Evolutionary conservation across 1,140 invertebrate genomes (phyloP), one percentile per base, ranked within the genome.

Genomic region (Papilio dardanus): DNA sequence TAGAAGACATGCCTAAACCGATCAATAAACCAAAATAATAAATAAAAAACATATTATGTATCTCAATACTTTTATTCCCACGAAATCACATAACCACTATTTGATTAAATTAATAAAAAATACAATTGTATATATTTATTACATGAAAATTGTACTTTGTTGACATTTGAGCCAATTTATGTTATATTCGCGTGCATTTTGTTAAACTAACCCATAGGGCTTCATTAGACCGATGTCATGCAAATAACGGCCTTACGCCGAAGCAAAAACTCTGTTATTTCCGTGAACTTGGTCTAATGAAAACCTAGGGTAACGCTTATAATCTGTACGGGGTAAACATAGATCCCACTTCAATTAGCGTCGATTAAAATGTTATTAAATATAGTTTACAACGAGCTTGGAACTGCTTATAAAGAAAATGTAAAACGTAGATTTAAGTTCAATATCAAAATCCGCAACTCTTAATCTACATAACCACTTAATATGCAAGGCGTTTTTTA

Each of bases 1-100:
- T 93, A 42, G 86, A 89, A 73, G 91, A 93, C 1, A 93, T 94
- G 93, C 92, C 93, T 5, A 93, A 91, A 80, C 92, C 92, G 5
- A 83, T 75, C 14, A 83, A 81, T 12, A 87, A 86, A 81, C 74
- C 71, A 24, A 84, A 86, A 81, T 88, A 78, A 81, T 74, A 50
- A 12, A 69, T 88, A 78, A 81, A 77, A 50, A 12, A 69, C 31
- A 68, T 33, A 16, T 30, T 0, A 19, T 30, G 16, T 66, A 24
- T 66, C 67, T 50, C 42, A 73, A 75, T 73, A 76, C 19, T 81
- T 80, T 83, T 79, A 83, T 81, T 81, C 42, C 71, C 71, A 71
- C 76, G 68, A 66, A 79, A 79, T 79, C 46, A 75, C 35, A 69
- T 73, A 73, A 24, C 30, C 42, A 24, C 71, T 58, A 73, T 73